Evolutionary conservation across 2,113 vertebrate species (phyloP), one percentile per base, ranked within the genome.

Genomic region (Channa maculata): DNA sequence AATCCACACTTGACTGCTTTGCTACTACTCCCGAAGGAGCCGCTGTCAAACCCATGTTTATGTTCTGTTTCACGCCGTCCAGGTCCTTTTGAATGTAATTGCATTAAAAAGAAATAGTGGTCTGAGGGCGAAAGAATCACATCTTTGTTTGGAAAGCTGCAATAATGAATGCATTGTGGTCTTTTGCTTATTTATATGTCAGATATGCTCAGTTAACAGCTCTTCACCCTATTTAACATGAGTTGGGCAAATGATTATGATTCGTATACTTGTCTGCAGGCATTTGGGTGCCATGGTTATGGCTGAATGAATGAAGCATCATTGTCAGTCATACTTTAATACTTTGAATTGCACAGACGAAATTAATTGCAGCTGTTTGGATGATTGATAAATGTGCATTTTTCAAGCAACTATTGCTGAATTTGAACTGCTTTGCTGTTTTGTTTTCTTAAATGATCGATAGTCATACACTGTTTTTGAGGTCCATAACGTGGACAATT

Each of bases 61-160:
- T 74, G 44, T 62, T 72, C 62, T 15, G n/a, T 36, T 79, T 65
- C 12, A 48, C 49, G 54, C 39, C 13, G 45, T 79, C 71, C 66
- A 49, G 59, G 57, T 58, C 39, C 8, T 69, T 82, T 61, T 37
- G 24, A 24, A 24, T 24, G 60, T 66, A 71, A 58, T 33, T 55
- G 5, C 6, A 41, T 3, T 69, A 34, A 45, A 43, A 54, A 67
- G 3, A 70, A 78, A 63, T 49, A 46, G 5, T 10, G 3, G 52
- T 54, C 7, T n/a, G 15, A 37, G 37, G 2, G 13, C 8, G 13
- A 61, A 60, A 65, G 43, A 66, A 50, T 65, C 34, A 43, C 12
- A 49, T 70, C 33, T 65, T 53, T 69, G 5, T 74, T 8, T 34
- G 54, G 13, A 48, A 46, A 54, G 11, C 8, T 44, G 55, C 41